Conservation (phyloP, 2,888 invertebrate genomes). For the Horisme vitalbata region DNA sequence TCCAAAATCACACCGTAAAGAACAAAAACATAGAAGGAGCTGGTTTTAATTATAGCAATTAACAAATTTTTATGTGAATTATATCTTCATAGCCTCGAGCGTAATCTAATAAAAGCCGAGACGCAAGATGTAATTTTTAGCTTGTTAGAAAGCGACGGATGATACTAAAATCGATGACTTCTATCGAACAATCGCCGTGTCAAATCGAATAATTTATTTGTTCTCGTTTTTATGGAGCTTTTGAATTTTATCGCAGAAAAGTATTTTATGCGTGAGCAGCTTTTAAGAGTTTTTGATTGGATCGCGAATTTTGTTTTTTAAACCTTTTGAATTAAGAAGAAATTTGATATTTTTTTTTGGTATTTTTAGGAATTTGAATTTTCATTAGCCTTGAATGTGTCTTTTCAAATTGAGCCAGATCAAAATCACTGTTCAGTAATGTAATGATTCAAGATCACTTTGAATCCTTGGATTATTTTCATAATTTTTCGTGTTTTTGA, state of each 20-base stretch:
- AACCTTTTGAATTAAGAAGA: too few species aligned
- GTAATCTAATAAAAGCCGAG: constrained; percentile 53
- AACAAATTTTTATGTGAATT: constrained; percentile 73
- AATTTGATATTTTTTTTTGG: too few species aligned
- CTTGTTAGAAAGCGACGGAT: constrained; percentile 40
- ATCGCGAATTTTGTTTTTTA: neutral
- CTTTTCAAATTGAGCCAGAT: too few species aligned
- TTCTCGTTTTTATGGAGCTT: constrained; percentile 27
- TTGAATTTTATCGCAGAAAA: constrained; percentile 28
- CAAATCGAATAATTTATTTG: constrained; percentile 56
- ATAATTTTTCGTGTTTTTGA: too few species aligned
- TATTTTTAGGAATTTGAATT: too few species aligned
- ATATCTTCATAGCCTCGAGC: constrained; percentile 67
- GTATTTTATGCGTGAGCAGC: constrained; percentile 6
- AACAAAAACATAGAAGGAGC: constrained; percentile 58
- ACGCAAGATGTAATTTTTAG: constrained; percentile 26
- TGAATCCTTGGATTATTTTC: too few species aligned
- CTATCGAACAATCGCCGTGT: constrained; percentile 63
- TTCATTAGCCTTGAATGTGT: too few species aligned
- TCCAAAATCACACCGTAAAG: constrained; percentile 62
- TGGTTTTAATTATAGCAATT: constrained; percentile 73
- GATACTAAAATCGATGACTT: constrained; percentile 58
- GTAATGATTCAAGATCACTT: too few species aligned
- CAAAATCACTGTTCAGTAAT: too few species aligned
- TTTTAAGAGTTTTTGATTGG: constrained; percentile 11